These are phyloP conservation scores for Spongilla lacustris DNA, from an alignment of 37 sponge, comb jelly and placozoan genomes.

Conservation along the genomic window DNA sequence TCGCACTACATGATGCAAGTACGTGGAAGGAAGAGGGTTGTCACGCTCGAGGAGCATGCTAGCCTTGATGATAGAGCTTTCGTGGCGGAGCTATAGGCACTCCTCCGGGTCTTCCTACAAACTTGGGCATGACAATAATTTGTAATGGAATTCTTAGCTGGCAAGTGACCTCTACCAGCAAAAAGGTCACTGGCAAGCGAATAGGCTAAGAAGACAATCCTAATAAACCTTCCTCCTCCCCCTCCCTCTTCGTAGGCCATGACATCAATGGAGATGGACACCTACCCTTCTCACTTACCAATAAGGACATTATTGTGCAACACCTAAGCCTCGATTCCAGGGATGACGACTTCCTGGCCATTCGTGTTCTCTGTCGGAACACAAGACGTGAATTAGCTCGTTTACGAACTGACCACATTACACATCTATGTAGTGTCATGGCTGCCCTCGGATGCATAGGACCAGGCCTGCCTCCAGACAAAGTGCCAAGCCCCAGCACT, in stretches of 20 bases:
- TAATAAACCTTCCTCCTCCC: too few relatives aligned
- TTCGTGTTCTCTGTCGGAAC: conserved; percentile 43
- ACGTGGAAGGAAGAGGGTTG: too few relatives aligned
- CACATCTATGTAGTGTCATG: conserved; percentile 58
- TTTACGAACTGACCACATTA: conserved; percentile 52
- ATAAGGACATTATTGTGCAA: conserved; percentile 39
- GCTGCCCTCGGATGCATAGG: conserved; percentile 63
- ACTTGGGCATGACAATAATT: too few relatives aligned
- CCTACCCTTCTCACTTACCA: conserved; percentile 22
- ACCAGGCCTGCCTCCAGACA: conserved; percentile 53
- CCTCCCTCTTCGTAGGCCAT: conserved; percentile 11
- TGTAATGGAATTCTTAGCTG: too few relatives aligned
- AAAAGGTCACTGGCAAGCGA: too few relatives aligned
- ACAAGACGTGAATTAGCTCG: conserved; percentile 34
- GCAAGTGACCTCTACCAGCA: too few relatives aligned
- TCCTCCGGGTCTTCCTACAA: too few relatives aligned
- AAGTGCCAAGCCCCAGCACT: neutral
- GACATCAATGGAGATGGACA: conserved; percentile 16
- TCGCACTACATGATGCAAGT: too few relatives aligned
- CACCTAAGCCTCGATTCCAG: conserved; percentile 57
- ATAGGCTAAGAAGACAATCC: too few relatives aligned
- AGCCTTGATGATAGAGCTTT: too few relatives aligned
- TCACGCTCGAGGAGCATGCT: too few relatives aligned
- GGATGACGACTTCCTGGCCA: conserved; percentile 55
- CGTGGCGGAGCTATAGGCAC: too few relatives aligned